A percentile compares a stretch with the other conserved stretches of the same genome.
Conservation (phyloP, 2,797 vertebrate species). For the Kryptopterus vitreolus region DNA sequence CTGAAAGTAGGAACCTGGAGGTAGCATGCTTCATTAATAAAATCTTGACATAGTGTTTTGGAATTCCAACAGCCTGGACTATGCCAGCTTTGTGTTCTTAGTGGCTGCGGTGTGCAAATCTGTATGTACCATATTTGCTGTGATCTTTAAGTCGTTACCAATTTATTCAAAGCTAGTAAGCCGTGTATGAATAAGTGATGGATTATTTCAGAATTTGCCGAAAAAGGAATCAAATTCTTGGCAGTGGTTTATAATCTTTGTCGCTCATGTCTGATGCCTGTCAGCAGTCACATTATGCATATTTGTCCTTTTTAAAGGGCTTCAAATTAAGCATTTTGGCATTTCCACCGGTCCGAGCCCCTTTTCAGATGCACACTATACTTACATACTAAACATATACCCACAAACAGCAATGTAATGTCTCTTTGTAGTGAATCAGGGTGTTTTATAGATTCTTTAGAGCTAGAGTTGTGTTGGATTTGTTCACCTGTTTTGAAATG, state of each 20-base stretch:
- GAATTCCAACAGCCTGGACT: background rate
- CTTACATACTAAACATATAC: background rate
- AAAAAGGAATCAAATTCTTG: background rate
- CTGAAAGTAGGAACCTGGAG: background rate
- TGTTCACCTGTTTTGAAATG: background rate
- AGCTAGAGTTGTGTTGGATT: background rate
- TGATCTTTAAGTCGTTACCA: background rate
- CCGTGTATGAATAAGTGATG: background rate
- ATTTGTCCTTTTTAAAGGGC: slow-evolving; percentile 15
- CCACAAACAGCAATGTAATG: background rate
- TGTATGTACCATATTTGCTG: background rate
- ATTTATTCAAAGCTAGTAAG: background rate
- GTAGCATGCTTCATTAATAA: background rate
- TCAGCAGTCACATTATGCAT: slow-evolving; percentile 20
- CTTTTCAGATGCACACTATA: background rate
- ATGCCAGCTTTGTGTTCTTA: background rate
- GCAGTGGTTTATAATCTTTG: background rate
- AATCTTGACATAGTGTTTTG: background rate
- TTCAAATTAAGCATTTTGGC: background rate
- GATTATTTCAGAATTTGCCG: slow-evolving; percentile 1
- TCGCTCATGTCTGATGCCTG: background rate
- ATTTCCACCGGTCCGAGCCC: background rate
- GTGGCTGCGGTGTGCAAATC: background rate
- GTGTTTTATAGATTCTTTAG: background rate
- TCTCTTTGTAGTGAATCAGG: background rate